Base-by-base conservation (phyloP, 2,888 invertebrate genomes). In the Ommatoiulus sabulosus region DNA sequence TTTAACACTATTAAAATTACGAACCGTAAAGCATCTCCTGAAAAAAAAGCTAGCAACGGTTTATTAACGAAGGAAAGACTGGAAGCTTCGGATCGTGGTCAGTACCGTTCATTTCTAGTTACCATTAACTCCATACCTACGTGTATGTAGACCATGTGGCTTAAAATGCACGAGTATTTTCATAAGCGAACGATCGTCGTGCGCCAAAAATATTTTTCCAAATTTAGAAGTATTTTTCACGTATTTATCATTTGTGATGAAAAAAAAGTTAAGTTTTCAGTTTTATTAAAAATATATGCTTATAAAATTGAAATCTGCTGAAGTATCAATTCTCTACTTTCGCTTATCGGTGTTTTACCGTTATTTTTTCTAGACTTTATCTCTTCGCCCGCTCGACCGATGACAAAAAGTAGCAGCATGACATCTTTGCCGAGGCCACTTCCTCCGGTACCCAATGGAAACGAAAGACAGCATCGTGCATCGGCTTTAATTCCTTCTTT, bases 321-420 rank as follows among this genome's bases (percentile, higher is more conserved):
- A n/a, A n/a, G n/a, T n/a, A n/a, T n/a, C n/a, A n/a, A n/a, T n/a
- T n/a, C n/a, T n/a, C n/a, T n/a, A n/a, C n/a, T n/a, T n/a, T n/a
- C n/a, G n/a, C n/a, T n/a, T n/a, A n/a, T n/a, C n/a, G n/a, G n/a
- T n/a, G n/a, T n/a, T n/a, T n/a, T n/a, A n/a, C 8, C 8, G 46
- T 5, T 8, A 46, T 46, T 24, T 35, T 20, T 35, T 80, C 8
- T 7, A 80, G 80, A 80, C 24, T 80, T 35, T 20, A 3, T 35
- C 3, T 7, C 72, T 72, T 4, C 24, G 7, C 80, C 24, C 24
- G 35, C 12, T 24, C 20, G 35, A 20, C 80, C 24, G 5, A 80
- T 80, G 80, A 80, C 80, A 35, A 80, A 80, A 80, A 80, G 80
- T 35, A 80, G 80, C 20, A 80, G 80, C 80, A 80, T 80, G 80